phyloP scores from a whole-genome alignment of 2,888 invertebrate species.

The Ectemnius cavifrons region DNA sequence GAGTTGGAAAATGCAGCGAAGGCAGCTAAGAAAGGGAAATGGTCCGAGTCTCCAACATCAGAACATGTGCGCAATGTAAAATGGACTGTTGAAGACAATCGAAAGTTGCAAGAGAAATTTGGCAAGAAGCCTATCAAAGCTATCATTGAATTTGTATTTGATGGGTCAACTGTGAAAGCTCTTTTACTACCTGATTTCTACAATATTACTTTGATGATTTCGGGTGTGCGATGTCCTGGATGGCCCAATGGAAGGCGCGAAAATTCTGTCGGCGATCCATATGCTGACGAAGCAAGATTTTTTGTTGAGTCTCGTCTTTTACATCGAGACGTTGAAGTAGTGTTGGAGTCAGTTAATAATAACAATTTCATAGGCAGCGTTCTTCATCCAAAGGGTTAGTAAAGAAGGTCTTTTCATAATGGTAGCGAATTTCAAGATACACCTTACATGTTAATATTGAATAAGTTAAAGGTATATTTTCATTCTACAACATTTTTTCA shows the following conservation, averaged over 20 bases:
- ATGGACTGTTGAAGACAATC: constrained; percentile 93
- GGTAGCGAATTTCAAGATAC: neutral
- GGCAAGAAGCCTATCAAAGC: constrained; percentile 93
- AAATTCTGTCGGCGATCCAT: constrained; percentile 85
- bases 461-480: neutral
- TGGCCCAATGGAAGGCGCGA: constrained; percentile 88
- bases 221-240: constrained; percentile 91
- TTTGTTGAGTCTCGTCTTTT: constrained; percentile 95
- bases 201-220: constrained; percentile 96
- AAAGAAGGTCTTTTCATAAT: neutral
- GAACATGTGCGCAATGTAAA: constrained; percentile 91
- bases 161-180: constrained; percentile 96
- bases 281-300: constrained; percentile 94
- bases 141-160: constrained; percentile 97
- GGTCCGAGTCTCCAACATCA: constrained; percentile 80
- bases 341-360: constrained; percentile 95
- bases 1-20: constrained; percentile 96
- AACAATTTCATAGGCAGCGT: constrained; percentile 96
- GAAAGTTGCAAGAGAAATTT: constrained; percentile 89
- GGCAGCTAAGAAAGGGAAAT: constrained; percentile 91
- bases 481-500: neutral
- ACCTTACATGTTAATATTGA: neutral
- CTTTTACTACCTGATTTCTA: constrained; percentile 94
- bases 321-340: constrained; percentile 93
- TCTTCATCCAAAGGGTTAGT: constrained; percentile 88